A percentile compares a stretch with the other conserved stretches of the same genome.
Evolutionary conservation across 1,140 invertebrate species (phyloP).

Genomic region (Pantala flavescens): DNA sequence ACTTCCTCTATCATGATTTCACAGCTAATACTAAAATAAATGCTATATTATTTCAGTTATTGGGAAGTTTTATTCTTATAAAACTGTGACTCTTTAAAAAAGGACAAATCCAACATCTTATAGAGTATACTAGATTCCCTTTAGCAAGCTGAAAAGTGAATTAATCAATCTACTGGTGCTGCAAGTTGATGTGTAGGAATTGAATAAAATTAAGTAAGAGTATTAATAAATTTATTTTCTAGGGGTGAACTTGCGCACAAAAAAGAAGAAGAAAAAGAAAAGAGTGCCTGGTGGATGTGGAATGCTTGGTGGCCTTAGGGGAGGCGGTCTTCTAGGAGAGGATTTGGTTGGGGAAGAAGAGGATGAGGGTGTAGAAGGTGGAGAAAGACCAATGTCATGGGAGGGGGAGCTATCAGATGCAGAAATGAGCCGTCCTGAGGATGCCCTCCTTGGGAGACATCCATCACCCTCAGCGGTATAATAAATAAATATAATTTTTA

Average conservation of each 20-base stretch:
- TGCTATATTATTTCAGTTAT: too few relatives aligned
- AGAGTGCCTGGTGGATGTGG: background rate
- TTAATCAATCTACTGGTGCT: too few relatives aligned
- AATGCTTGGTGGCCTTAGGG: background rate
- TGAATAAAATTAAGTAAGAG: too few relatives aligned
- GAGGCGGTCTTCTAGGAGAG: background rate
- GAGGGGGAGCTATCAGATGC: conserved; percentile 77
- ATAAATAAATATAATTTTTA: too few relatives aligned
- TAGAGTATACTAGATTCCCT: too few relatives aligned
- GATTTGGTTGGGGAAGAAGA: conserved; percentile 28
- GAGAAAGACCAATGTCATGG: conserved; percentile 77
- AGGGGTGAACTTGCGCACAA: conserved; percentile 40
- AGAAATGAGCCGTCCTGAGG: conserved; percentile 38
- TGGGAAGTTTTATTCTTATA: too few relatives aligned
- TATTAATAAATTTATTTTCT: background rate
- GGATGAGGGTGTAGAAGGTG: conserved; percentile 32
- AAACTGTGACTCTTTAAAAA: too few relatives aligned
- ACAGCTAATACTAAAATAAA: too few relatives aligned
- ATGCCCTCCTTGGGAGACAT: background rate
- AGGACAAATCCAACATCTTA: too few relatives aligned
- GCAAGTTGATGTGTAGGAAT: too few relatives aligned
- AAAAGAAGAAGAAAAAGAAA: conserved; percentile 37
- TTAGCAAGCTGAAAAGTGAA: too few relatives aligned
- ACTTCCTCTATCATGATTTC: too few relatives aligned
- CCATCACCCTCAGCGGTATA: background rate